Evolutionary conservation across 2,797 vertebrate species (phyloP).

Genomic region (Labroides dimidiatus): DNA sequence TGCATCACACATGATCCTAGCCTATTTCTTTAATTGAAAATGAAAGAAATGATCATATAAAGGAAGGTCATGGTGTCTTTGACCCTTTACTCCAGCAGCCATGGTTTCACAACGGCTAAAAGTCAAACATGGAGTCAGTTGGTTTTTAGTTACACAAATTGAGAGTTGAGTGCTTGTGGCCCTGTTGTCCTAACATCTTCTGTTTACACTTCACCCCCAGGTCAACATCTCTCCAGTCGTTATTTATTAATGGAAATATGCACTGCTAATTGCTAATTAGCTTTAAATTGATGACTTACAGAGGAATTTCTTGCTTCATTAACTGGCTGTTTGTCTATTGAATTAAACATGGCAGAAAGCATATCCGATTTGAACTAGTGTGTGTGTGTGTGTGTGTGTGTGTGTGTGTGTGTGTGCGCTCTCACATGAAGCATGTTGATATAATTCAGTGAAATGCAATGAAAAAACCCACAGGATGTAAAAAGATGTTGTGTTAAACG

Average conservation of each 20-base stretch:
- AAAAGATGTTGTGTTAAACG: conserved; percentile 10
- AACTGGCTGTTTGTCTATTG: conserved; percentile 68
- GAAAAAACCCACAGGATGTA: conserved; percentile 25
- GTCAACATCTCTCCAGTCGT: conserved; percentile 51
- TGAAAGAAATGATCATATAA: background rate
- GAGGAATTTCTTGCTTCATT: conserved; percentile 65
- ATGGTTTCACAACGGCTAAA: background rate
- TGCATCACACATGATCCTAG: background rate
- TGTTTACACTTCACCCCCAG: conserved; percentile 64
- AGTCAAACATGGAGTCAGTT: conserved; percentile 10
- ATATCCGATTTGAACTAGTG: conserved; percentile 32
- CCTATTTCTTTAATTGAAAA: background rate
- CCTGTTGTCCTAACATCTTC: conserved; percentile 19
- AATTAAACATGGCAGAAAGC: conserved; percentile 71
- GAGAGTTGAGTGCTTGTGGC: conserved; percentile 9
- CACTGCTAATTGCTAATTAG: conserved; percentile 74
- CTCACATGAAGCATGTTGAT: conserved; percentile 15
- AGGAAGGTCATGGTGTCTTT: background rate
- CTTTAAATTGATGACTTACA: conserved; percentile 70
- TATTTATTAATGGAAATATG: conserved; percentile 68
- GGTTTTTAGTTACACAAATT: conserved; percentile 27
- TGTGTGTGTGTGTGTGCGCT: background rate
- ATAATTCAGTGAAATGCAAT: conserved; percentile 22
- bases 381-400: background rate
- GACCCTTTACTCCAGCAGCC: background rate